phyloP scores from a whole-genome alignment of 2,113 vertebrate species.

The Triplophysa tibetana region DNA sequence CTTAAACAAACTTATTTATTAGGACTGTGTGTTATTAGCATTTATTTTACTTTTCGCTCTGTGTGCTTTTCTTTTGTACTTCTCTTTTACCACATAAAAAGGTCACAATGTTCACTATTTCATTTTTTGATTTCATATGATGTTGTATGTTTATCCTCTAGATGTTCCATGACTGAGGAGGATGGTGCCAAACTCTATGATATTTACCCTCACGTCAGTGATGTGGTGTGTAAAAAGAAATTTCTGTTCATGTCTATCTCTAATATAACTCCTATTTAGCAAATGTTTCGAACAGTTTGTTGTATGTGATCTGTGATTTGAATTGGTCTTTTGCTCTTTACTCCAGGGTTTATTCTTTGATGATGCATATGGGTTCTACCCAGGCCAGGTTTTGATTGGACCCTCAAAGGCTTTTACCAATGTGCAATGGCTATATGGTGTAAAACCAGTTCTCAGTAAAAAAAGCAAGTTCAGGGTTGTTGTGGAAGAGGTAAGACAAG shows the following conservation, averaged over 20 bases:
- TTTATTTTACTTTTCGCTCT: too few relatives aligned
- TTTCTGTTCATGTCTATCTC: not conserved
- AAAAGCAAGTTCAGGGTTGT: slow-evolving; percentile 98
- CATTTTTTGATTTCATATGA: not conserved
- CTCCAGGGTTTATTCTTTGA: slow-evolving; percentile 94
- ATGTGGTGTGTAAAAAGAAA: slow-evolving; percentile 80
- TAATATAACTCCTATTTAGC: not conserved
- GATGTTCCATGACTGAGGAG: slow-evolving; percentile 98
- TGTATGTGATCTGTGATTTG: not conserved
- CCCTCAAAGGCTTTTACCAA: slow-evolving; percentile 96
- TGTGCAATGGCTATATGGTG: slow-evolving; percentile 95
- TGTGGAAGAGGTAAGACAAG: slow-evolving; percentile 87
- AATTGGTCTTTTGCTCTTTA: not conserved
- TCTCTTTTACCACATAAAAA: too few relatives aligned
- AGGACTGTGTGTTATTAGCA: too few relatives aligned
- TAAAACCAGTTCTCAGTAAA: slow-evolving; percentile 95
- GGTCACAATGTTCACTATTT: too few relatives aligned
- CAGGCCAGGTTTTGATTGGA: slow-evolving; percentile 95
- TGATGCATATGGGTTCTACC: slow-evolving; percentile 97
- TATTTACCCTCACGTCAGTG: slow-evolving; percentile 94
- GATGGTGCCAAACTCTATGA: slow-evolving; percentile 97
- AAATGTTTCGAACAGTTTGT: not conserved
- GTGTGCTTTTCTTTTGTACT: not conserved
- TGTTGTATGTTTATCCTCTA: slow-evolving; percentile 57
- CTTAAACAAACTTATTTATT: too few relatives aligned